These are phyloP conservation scores for Eumaeus atala DNA, from an alignment of 1,140 invertebrate species.

Conservation along the genomic window DNA sequence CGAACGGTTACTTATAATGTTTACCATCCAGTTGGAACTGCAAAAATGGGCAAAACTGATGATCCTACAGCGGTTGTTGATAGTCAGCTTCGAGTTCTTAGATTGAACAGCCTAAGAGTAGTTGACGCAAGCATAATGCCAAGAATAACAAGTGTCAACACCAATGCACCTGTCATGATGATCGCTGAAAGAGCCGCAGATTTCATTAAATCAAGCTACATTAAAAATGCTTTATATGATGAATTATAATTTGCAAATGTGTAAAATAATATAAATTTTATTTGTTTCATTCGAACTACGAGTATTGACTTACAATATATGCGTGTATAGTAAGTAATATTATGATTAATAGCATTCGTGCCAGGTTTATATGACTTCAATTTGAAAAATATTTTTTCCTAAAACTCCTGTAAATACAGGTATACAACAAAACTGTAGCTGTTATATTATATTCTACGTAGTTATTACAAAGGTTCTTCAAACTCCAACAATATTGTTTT, in stretches of 20 bases:
- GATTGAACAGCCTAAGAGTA: slow-evolving; percentile 80
- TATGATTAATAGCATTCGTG: not conserved
- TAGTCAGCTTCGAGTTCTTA: slow-evolving; percentile 80
- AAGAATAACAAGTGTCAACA: slow-evolving; percentile 80
- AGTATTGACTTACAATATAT: not conserved
- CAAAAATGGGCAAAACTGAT: slow-evolving; percentile 84
- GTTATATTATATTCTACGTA: too few species aligned
- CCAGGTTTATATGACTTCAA: not conserved
- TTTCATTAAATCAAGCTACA: slow-evolving; percentile 81
- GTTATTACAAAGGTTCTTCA: too few species aligned
- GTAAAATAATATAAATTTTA: not conserved
- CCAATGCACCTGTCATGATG: slow-evolving; percentile 85
- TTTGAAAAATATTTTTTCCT: not conserved
- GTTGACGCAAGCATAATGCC: slow-evolving; percentile 88
- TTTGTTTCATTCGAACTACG: not conserved
- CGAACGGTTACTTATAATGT: slow-evolving; percentile 57
- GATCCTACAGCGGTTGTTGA: slow-evolving; percentile 85
- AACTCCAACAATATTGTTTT: too few species aligned
- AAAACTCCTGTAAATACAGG: too few species aligned
- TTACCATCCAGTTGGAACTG: slow-evolving; percentile 78
- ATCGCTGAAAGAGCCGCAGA: slow-evolving; percentile 90
- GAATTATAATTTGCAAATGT: slow-evolving; percentile 30
- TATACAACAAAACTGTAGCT: not conserved
- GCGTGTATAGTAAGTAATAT: too few species aligned
- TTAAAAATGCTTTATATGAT: slow-evolving; percentile 24